These are phyloP conservation scores for Lasioglossum oenotherae DNA, from an alignment of 2,888 invertebrate species.

Conservation along the genomic window DNA sequence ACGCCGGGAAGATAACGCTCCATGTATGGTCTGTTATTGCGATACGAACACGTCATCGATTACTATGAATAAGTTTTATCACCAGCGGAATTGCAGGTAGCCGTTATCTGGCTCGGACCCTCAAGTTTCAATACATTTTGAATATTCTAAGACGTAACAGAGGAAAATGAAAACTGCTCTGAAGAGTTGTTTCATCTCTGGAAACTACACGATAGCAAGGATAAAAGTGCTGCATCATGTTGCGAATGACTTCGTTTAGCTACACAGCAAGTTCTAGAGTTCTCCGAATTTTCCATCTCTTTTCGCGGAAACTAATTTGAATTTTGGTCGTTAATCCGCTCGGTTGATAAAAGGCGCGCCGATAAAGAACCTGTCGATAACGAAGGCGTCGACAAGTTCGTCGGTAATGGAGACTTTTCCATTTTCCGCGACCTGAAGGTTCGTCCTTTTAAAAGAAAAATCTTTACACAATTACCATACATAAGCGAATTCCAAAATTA, in stretches of 20 bases:
- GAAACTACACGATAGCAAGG: background rate
- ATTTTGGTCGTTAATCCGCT: background rate
- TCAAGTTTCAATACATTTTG: background rate
- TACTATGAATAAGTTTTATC: slow-evolving; percentile 2
- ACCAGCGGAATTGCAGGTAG: background rate
- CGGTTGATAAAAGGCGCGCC: background rate
- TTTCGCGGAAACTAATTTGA: background rate
- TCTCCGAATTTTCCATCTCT: background rate
- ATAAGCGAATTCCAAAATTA: background rate
- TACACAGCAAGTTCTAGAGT: background rate
- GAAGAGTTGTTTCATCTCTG: background rate
- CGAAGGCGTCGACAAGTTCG: background rate
- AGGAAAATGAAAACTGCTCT: too few relatives aligned
- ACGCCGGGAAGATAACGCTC: background rate
- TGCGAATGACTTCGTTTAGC: background rate
- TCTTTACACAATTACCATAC: background rate
- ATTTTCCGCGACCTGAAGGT: background rate
- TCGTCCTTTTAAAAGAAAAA: background rate
- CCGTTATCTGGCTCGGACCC: background rate
- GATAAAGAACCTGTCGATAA: background rate
- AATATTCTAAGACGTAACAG: background rate
- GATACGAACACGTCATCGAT: background rate
- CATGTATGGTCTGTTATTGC: background rate
- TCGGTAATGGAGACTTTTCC: background rate
- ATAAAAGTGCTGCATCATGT: background rate